Evolutionary conservation across 2,797 vertebrate genomes (phyloP).

Genomic region (Hemitrygon akajei): DNA sequence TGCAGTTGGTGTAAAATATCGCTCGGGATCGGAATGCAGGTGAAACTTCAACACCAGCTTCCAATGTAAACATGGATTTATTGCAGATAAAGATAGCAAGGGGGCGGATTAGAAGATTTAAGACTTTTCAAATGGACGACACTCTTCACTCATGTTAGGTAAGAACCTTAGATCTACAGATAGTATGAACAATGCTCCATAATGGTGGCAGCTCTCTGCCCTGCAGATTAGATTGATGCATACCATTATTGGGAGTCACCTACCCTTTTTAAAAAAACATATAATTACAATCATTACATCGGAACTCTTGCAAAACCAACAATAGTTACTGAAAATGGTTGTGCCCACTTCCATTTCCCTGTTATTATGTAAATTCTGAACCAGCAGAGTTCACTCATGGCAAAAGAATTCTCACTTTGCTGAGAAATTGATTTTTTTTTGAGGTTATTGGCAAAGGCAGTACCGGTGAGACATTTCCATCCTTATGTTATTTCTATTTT

Average conservation of each 20-base stretch:
- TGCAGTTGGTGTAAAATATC: background rate
- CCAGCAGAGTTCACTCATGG: background rate
- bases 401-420: background rate
- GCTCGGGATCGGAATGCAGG: background rate
- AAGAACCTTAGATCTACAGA: background rate
- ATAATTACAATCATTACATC: conserved; percentile 27
- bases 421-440: background rate
- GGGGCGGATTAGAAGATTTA: conserved; percentile 12
- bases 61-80: conserved; percentile 23
- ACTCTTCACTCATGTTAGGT: background rate
- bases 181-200: background rate
- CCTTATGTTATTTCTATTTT: too few relatives aligned
- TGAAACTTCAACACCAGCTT: background rate
- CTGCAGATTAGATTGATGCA: conserved; percentile 20
- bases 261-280: background rate
- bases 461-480: background rate
- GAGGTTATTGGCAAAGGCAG: background rate
- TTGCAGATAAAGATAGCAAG: conserved; percentile 19
- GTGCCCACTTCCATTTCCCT: background rate
- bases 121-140: conserved; percentile 14
- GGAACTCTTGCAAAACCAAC: background rate
- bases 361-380: conserved; percentile 14
- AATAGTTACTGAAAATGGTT: background rate
- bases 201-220: background rate
- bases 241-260: conserved; percentile 30